Conservation (phyloP, 2,113 vertebrate genomes). For the Sceloporus undulatus region DNA sequence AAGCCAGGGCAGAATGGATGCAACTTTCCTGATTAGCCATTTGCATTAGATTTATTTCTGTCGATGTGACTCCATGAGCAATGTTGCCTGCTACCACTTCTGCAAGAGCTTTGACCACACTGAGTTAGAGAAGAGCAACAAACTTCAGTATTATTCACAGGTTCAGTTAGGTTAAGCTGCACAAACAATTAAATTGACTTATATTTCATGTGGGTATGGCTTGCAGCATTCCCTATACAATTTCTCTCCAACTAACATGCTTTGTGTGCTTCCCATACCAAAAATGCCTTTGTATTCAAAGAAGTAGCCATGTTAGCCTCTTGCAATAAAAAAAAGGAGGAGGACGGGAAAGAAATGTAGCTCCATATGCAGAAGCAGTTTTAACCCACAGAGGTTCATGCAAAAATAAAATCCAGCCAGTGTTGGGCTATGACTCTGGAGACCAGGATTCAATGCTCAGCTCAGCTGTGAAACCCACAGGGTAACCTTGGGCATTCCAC, state of each 20-base stretch:
- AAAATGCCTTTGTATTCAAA: too few species aligned
- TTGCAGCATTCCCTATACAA: background rate
- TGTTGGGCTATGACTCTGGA: too few species aligned
- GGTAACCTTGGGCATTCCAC: too few species aligned
- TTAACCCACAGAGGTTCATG: too few species aligned
- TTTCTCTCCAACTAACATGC: background rate
- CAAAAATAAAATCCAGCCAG: too few species aligned
- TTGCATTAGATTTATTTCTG: background rate
- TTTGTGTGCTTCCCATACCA: background rate
- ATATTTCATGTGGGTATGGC: background rate
- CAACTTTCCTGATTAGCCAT: background rate
- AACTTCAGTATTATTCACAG: constrained; percentile 1
- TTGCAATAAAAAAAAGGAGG: too few species aligned
- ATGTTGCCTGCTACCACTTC: background rate
- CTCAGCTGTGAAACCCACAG: too few species aligned
- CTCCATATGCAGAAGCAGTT: too few species aligned
- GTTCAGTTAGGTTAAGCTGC: constrained; percentile 13
- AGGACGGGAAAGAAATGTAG: too few species aligned
- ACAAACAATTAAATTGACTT: constrained; percentile 11
- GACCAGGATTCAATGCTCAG: too few species aligned
- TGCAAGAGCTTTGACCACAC: constrained; percentile 3
- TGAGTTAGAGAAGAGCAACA: background rate
- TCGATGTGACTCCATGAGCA: background rate
- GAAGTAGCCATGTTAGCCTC: too few species aligned
- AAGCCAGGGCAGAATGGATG: background rate